Percentiles rank a stretch among this genome's conserved stretches.
Evolutionary conservation across 2,888 invertebrate genomes (phyloP).

Genomic region (Aphidius colemani): DNA sequence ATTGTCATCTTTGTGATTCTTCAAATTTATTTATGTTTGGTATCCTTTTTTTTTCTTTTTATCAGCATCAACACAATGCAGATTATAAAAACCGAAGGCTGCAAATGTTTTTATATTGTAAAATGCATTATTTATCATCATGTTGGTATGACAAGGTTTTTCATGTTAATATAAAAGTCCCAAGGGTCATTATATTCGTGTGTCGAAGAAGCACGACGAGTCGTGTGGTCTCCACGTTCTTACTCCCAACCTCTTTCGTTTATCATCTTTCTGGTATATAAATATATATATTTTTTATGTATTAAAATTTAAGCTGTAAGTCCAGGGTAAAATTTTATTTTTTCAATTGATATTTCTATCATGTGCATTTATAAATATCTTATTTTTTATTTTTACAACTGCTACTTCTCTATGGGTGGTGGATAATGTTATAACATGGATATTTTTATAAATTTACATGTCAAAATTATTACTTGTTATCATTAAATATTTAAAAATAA

Average conservation of each 20-base stretch:
- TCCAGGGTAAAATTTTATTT: background rate
- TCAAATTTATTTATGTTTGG: too few relatives aligned
- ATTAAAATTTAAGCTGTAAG: too few relatives aligned
- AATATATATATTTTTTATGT: background rate
- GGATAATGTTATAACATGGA: background rate
- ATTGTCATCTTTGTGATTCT: too few relatives aligned
- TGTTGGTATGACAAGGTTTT: constrained; percentile 48
- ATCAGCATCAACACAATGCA: constrained; percentile 32
- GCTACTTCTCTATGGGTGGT: background rate
- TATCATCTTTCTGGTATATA: background rate
- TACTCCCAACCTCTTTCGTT: background rate
- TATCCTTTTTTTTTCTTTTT: too few relatives aligned
- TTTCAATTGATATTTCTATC: constrained; percentile 1
- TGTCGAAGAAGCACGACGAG: constrained; percentile 32
- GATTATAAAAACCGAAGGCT: too few relatives aligned
- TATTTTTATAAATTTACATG: background rate
- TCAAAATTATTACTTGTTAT: background rate
- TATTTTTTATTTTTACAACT: background rate
- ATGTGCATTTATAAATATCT: background rate
- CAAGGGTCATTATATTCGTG: constrained; percentile 43
- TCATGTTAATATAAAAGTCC: constrained; percentile 48
- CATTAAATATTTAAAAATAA: background rate
- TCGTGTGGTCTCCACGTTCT: constrained; percentile 28
- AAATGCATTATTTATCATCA: constrained; percentile 52
- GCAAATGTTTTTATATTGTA: too few relatives aligned